Conservation (phyloP, 2,888 invertebrate species). For the Dolichomitus sp. region DNA sequence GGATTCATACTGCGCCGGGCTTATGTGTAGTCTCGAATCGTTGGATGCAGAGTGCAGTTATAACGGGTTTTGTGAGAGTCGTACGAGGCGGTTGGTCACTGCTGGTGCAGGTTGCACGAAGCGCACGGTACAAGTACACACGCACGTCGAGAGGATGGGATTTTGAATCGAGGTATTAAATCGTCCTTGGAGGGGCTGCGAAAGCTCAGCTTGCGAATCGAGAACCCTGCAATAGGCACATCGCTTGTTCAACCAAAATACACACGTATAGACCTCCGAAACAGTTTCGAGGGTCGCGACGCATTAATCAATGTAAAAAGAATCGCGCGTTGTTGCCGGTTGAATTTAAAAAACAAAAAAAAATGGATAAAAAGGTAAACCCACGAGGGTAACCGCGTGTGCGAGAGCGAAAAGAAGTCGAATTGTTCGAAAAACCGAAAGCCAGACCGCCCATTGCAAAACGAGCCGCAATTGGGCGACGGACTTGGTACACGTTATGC, state of each 20-base stretch:
- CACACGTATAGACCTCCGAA: conserved; percentile 7
- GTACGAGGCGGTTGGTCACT: conserved; percentile 19
- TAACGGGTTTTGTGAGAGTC: conserved; percentile 25
- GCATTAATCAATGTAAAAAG: conserved; percentile 76
- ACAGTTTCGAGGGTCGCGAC: conserved; percentile 31
- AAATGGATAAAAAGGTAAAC: conserved; percentile 15
- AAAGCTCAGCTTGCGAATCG: conserved; percentile 32
- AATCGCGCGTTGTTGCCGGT: conserved; percentile 63
- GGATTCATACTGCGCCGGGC: background rate
- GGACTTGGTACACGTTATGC: conserved; percentile 33
- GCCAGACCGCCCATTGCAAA: conserved; percentile 78
- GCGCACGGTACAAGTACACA: background rate
- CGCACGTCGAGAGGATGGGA: conserved; percentile 20
- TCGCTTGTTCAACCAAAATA: conserved; percentile 41
- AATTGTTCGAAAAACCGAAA: conserved; percentile 48
- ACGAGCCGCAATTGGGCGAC: conserved; percentile 72
- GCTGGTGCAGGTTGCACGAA: conserved; percentile 14
- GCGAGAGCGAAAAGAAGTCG: conserved; percentile 30
- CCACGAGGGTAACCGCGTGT: background rate
- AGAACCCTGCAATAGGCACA: conserved; percentile 10
- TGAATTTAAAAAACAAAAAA: conserved; percentile 7
- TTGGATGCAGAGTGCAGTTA: background rate
- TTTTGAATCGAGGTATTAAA: conserved; percentile 77
- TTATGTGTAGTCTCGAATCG: background rate
- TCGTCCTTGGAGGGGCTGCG: conserved; percentile 71